Percentiles rank a stretch among this genome's conserved stretches.
These are phyloP conservation scores for Epizoanthus rinbou DNA, from an alignment of 92 coral and sea anemone genomes.

Conservation along the genomic window DNA sequence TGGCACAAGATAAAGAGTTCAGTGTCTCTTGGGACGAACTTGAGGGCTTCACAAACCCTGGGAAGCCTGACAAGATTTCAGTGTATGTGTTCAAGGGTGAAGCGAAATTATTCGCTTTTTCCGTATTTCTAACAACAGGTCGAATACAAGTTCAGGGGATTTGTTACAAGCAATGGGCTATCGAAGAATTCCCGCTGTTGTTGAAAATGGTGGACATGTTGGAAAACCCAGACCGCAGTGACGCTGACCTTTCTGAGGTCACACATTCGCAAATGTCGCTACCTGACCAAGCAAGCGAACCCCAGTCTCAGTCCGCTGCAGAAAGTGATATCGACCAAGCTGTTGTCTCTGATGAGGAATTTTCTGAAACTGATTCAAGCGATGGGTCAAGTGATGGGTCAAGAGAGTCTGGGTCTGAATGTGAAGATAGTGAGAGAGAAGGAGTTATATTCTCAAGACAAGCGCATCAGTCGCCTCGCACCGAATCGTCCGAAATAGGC, in stretches of 20 bases:
- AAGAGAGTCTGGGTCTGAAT: constrained; percentile 23
- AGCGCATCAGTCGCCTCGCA: not conserved
- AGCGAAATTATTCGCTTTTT: constrained; percentile 32
- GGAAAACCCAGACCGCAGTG: constrained; percentile 12
- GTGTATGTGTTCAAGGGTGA: constrained; percentile 11
- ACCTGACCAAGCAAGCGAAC: not conserved
- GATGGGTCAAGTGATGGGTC: too few relatives aligned
- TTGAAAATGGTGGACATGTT: constrained; percentile 14
- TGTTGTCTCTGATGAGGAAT: not conserved
- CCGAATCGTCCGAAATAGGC: not conserved
- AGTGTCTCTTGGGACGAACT: constrained; percentile 27
- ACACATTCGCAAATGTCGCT: not conserved
- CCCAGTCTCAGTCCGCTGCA: not conserved
- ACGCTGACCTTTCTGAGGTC: not conserved
- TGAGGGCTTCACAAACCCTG: constrained; percentile 27
- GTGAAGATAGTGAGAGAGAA: constrained; percentile 2
- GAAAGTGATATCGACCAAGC: constrained; percentile 1
- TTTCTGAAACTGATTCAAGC: constrained; percentile 20
- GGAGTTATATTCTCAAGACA: not conserved
- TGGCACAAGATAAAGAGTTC: not conserved
- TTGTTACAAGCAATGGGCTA: constrained; percentile 28
- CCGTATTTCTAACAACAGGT: constrained; percentile 38
- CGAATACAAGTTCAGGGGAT: constrained; percentile 33
- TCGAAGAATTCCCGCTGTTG: constrained; percentile 45
- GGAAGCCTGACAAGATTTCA: constrained; percentile 25